phyloP scores from a whole-genome alignment of 1,140 invertebrate genomes.

The Heterodera schachtii region DNA sequence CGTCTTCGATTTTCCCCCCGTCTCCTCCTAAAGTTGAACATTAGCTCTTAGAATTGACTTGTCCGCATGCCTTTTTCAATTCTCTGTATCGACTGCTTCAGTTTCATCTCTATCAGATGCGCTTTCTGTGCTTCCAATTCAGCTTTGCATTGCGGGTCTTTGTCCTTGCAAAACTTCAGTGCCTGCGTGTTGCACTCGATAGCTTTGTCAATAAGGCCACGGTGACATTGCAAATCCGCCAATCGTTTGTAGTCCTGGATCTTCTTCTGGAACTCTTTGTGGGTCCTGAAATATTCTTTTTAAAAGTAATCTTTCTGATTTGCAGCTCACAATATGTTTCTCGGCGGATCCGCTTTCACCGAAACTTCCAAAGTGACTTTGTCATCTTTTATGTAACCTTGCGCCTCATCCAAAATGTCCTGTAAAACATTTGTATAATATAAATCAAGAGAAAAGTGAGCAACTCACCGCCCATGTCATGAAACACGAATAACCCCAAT shows the following conservation, averaged over 20 bases:
- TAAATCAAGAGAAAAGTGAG: not conserved
- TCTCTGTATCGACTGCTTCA: slow-evolving; percentile 62
- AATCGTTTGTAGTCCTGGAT: slow-evolving; percentile 63
- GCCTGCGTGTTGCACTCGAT: slow-evolving; percentile 62
- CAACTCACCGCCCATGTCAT: slow-evolving; percentile 79
- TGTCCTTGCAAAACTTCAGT: slow-evolving; percentile 65
- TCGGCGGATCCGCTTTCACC: slow-evolving; percentile 64
- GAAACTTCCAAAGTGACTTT: slow-evolving; percentile 60
- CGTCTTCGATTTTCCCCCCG: slow-evolving; percentile 42
- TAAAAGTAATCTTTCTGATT: not conserved
- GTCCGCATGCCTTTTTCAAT: slow-evolving; percentile 61
- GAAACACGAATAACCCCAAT: slow-evolving; percentile 74
- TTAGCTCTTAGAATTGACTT: not conserved
- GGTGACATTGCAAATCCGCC: slow-evolving; percentile 60
- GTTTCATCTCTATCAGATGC: slow-evolving; percentile 61
- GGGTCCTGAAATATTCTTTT: slow-evolving; percentile 45
- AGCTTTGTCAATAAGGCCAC: slow-evolving; percentile 62
- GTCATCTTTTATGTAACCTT: slow-evolving; percentile 65
- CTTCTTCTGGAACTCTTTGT: slow-evolving; percentile 62
- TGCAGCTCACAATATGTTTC: slow-evolving; percentile 60
- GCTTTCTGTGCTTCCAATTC: slow-evolving; percentile 59
- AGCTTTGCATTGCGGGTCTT: slow-evolving; percentile 57
- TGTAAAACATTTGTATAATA: slow-evolving; percentile 9
- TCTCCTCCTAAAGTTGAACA: slow-evolving; percentile 43
- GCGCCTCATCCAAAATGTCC: slow-evolving; percentile 64